Conservation (phyloP, 1,140 invertebrate species). For the Stratiolaelaps scimitus region DNA sequence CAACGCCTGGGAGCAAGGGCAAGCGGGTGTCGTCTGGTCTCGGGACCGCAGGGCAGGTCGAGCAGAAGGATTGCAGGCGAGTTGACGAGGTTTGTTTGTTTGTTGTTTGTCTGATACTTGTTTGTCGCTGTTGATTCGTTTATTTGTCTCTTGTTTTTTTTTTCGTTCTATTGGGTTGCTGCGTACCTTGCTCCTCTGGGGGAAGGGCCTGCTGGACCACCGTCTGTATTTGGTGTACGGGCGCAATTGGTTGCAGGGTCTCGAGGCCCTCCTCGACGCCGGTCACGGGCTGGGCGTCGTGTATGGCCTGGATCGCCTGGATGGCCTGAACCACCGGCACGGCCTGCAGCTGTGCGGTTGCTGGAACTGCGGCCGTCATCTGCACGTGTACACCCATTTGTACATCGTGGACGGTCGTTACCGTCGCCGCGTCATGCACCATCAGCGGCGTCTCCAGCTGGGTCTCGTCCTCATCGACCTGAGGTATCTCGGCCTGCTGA, state of each 20-base stretch:
- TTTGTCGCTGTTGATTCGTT: not conserved
- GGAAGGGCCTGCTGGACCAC: conserved; percentile 16
- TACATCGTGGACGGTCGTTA: too few species aligned
- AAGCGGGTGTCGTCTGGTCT: too few species aligned
- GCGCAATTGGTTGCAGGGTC: conserved; percentile 21
- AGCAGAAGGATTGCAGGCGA: too few species aligned
- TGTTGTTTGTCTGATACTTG: too few species aligned
- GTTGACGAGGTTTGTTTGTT: too few species aligned
- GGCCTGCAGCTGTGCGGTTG: too few species aligned
- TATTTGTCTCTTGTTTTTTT: not conserved
- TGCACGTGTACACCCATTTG: conserved; percentile 1
- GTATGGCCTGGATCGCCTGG: too few species aligned
- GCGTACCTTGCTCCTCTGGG: conserved; percentile 27
- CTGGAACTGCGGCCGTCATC: too few species aligned
- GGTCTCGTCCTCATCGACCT: conserved; percentile 27
- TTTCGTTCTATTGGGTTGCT: not conserved
- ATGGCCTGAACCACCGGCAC: too few species aligned
- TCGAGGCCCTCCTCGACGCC: conserved; percentile 17
- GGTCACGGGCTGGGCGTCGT: too few species aligned
- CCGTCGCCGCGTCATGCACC: not conserved
- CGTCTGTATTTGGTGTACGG: conserved; percentile 1
- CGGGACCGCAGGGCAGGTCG: too few species aligned
- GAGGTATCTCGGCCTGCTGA: conserved; percentile 24
- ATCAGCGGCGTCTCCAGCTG: conserved; percentile 20
- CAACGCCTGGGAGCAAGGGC: too few species aligned